phyloP scores from a whole-genome alignment of 2,113 vertebrate species.

The Myodes glareolus region DNA sequence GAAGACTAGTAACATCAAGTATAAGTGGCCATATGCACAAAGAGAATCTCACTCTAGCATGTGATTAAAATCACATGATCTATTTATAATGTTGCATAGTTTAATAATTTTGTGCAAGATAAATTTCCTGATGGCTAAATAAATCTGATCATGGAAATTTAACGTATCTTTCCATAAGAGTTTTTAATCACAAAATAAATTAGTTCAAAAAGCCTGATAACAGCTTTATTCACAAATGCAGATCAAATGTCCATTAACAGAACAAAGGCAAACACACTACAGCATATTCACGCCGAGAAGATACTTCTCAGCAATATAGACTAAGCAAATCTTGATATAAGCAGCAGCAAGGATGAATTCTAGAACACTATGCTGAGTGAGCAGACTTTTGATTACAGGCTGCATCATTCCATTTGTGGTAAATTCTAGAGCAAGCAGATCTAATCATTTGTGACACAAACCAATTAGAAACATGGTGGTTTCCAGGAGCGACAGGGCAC shows the following conservation, averaged over 20 bases:
- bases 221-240: not conserved
- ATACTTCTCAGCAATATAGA: not conserved
- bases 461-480: not conserved
- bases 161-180: too few relatives aligned
- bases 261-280: not conserved
- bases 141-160: conserved; percentile 16
- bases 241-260: not conserved
- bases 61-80: not conserved
- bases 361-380: not conserved
- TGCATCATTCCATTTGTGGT: not conserved
- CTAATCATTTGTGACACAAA: conserved; percentile 1
- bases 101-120: not conserved
- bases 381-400: not conserved
- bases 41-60: not conserved
- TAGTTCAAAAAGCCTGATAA: not conserved
- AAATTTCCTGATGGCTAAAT: not conserved
- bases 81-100: not conserved
- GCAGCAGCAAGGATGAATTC: not conserved
- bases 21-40: not conserved
- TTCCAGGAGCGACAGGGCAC: not conserved
- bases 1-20: not conserved
- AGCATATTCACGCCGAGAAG: not conserved
- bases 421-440: not conserved
- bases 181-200: not conserved
- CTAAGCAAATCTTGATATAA: not conserved